Percentiles rank a stretch among this genome's conserved stretches.
Conservation (phyloP, 1,140 invertebrate species). For the Phenacoccus solenopsis region DNA sequence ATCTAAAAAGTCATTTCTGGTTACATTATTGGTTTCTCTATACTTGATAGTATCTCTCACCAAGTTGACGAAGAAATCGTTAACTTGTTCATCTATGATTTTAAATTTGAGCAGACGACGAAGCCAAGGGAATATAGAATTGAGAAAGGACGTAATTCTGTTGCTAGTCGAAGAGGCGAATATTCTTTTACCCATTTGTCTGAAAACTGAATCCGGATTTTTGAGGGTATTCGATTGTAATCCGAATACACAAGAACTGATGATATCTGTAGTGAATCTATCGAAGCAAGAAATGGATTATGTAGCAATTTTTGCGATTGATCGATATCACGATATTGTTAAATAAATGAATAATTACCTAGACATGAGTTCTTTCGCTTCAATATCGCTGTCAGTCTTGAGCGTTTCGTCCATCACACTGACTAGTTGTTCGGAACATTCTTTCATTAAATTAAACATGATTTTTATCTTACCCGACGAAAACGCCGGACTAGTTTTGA, state of each 20-base stretch:
- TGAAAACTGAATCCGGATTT: conserved; percentile 31
- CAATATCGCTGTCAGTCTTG: background rate
- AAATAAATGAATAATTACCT: background rate
- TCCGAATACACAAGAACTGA: conserved; percentile 35
- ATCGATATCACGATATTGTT: background rate
- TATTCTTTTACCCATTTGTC: background rate
- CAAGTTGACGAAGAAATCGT: conserved; percentile 28
- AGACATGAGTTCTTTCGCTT: background rate
- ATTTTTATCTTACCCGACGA: conserved; percentile 43
- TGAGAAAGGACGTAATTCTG: conserved; percentile 12
- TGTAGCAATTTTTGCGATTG: background rate
- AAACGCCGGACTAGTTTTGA: conserved; percentile 42
- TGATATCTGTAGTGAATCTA: conserved; percentile 35
- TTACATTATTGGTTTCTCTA: conserved; percentile 25
- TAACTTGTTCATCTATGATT: conserved; percentile 23
- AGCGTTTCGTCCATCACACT: background rate
- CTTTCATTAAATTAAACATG: conserved; percentile 37
- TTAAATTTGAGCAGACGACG: conserved; percentile 10
- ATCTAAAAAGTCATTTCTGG: conserved; percentile 33
- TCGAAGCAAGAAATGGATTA: background rate
- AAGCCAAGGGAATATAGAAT: conserved; percentile 9
- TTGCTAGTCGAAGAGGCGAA: conserved; percentile 13
- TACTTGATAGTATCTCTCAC: conserved; percentile 28
- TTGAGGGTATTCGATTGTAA: conserved; percentile 30
- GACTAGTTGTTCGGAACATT: conserved; percentile 25